These are phyloP conservation scores for Bubo blakistoni DNA, from an alignment of 2,113 vertebrate species.

Conservation along the genomic window DNA sequence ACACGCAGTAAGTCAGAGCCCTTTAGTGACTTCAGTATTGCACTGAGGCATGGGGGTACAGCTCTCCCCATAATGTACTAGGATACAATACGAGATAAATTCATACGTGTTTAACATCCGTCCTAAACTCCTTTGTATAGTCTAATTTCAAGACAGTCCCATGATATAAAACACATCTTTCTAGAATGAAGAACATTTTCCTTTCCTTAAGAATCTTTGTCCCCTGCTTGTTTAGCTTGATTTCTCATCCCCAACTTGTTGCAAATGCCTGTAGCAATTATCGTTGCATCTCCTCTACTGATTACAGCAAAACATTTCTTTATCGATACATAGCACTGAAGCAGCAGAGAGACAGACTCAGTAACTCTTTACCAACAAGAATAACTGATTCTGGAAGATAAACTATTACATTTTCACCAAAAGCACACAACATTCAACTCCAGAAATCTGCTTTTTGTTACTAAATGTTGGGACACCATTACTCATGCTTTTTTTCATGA, in stretches of 20 bases:
- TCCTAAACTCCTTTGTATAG: not conserved
- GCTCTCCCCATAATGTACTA: fast-evolving
- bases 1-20: not conserved
- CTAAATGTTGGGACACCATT: not conserved
- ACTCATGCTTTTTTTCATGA: not conserved
- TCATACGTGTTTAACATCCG: too few relatives aligned
- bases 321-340: not conserved
- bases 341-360: not conserved
- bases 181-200: not conserved
- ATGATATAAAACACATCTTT: not conserved
- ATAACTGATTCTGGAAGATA: not conserved
- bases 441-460: not conserved
- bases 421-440: not conserved
- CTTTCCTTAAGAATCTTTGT: not conserved
- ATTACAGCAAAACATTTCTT: not conserved
- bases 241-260: not conserved
- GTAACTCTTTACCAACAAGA: not conserved
- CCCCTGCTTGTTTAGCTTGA: not conserved
- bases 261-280: not conserved
- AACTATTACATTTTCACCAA: not conserved
- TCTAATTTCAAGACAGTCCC: not conserved
- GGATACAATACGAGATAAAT: fast-evolving
- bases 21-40: too few relatives aligned
- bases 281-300: not conserved
- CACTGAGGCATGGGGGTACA: fast-evolving